These are phyloP conservation scores for Bombus waltoni DNA, from an alignment of 1,140 invertebrate genomes.

Conservation along the genomic window DNA sequence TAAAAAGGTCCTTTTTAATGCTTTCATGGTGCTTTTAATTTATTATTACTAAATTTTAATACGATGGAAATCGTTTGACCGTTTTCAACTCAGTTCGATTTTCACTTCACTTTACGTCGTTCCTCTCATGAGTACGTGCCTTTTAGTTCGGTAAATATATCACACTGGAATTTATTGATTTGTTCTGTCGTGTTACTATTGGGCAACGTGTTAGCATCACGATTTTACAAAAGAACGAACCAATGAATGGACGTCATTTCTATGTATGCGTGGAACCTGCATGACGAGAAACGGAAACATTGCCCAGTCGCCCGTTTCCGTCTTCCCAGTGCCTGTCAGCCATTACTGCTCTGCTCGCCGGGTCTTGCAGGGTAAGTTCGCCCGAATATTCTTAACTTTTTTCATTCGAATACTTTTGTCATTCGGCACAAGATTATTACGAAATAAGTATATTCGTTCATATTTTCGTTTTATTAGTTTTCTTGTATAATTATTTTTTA, in stretches of 20 bases:
- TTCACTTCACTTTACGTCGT: background rate
- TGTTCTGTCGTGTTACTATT: background rate
- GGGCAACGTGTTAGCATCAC: background rate
- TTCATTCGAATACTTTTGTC: conserved; percentile 59
- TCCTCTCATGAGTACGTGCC: background rate
- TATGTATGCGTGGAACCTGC: conserved; percentile 7
- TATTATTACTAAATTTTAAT: background rate
- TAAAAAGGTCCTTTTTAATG: too few species aligned
- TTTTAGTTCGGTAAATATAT: conserved; percentile 14
- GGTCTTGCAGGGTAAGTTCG: conserved; percentile 69
- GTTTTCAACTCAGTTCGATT: background rate
- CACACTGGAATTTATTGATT: conserved; percentile 41
- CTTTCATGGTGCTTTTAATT: background rate
- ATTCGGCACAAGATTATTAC: background rate
- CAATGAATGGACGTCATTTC: background rate
- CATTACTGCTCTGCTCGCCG: conserved; percentile 80
- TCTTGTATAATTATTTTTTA: background rate
- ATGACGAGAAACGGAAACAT: conserved; percentile 63
- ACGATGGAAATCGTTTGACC: background rate
- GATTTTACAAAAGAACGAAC: conserved; percentile 14
- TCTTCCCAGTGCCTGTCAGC: conserved; percentile 79
- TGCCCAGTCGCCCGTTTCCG: conserved; percentile 77
- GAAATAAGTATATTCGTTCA: background rate
- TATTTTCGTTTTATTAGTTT: background rate
- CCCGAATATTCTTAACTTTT: background rate